Percentiles rank a stretch among this genome's conserved stretches.
Conservation (phyloP, 2,113 vertebrate genomes). For the Malurus cyaneus region DNA sequence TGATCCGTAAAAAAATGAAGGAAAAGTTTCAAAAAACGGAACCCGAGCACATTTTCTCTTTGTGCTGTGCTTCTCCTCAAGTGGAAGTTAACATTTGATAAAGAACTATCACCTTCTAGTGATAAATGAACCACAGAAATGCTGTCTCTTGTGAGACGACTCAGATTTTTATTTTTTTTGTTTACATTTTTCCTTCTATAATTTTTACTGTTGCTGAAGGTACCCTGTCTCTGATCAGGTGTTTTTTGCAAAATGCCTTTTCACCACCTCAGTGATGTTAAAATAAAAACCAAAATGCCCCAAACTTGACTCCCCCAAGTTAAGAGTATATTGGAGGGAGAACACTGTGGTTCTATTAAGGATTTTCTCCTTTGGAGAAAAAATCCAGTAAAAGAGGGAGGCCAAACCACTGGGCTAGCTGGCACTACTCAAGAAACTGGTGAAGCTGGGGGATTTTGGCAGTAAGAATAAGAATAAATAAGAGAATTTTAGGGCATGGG, state of each 20-base stretch:
- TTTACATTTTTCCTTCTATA: background rate
- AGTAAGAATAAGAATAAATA: background rate
- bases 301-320: background rate
- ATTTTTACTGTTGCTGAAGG: background rate
- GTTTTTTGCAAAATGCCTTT: background rate
- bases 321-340: background rate
- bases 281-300: background rate
- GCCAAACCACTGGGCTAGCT: accelerated
- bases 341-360: background rate
- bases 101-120: background rate
- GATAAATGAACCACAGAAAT: background rate
- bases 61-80: background rate
- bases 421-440: background rate
- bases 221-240: background rate
- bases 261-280: background rate
- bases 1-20: background rate
- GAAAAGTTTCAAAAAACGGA: background rate
- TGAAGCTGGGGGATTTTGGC: background rate
- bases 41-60: background rate
- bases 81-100: background rate
- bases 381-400: background rate
- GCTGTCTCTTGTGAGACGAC: background rate
- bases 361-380: background rate
- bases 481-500: background rate
- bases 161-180: no score